Base-by-base conservation (phyloP, 2,888 invertebrate genomes). In the Agriopis leucophaearia region DNA sequence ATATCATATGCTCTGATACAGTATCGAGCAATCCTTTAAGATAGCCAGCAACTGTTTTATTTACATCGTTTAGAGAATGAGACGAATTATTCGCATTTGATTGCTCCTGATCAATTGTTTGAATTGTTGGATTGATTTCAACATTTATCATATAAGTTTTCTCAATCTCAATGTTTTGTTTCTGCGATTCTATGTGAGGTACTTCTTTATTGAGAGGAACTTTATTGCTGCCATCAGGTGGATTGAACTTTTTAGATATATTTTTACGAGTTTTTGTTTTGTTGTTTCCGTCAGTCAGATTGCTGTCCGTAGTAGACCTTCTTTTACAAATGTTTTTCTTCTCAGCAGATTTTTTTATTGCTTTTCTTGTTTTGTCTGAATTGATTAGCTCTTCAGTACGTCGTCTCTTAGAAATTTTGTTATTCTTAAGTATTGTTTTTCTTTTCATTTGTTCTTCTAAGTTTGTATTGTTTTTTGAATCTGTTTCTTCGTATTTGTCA, bases 1-100 rank as follows among this genome's bases (percentile, higher is more conserved):
- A 7, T 59, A 82, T 64, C 66, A 84, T 57, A 63, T 82, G 66
- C 36, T 78, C 74, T 5, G 80, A 79, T 58, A 84, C 64, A 13
- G 67, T 72, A 52, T 69, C 27, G 64, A 70, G 62, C 52, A 69
- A 61, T 50, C 64, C 51, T 57, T 16, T 56, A 0, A 55, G 36
- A 36, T 45, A 50, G n/a, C 10, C 40, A 12, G 9, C 12, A 35
- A 48, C 15, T n/a, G 13, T 3, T 15, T 50, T 1, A 13, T 48
- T 44, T 7, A 8, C 18, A 18, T 18, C 55, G 42, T 44, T 56
- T 38, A 44, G 38, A 16, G 57, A 38, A 18, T 27, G 38, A 15
- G 1, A 15, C n/a, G 36, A 38, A 10, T 38, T 18, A 38, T 66
- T 13, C n/a, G 9, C 16, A 45, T 45, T 45, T 38, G 16, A 18